Evolutionary conservation across 2,888 invertebrate genomes (phyloP), one percentile per base, ranked within the genome.

Genomic region (Platycheirus rosarum): DNA sequence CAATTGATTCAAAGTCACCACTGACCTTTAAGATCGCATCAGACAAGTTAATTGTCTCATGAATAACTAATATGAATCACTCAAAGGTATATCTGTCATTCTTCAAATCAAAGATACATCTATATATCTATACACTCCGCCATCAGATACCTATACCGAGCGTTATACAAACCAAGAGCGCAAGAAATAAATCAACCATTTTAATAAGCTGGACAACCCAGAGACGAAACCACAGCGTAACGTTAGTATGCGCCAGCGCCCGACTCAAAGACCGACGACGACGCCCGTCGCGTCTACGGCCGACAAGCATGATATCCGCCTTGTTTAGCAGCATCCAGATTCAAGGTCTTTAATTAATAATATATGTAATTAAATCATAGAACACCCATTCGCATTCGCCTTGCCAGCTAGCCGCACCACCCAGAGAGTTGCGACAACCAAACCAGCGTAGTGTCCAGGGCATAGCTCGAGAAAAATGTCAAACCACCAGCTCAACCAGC

Each of bases 341-440:
- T 44, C 60, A 82, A 82, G 76, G 82, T 71, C 77, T 82, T 49
- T 37, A 71, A 77, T 77, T 71, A 82, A 77, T 77, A 82, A 82
- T 77, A 68, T 71, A 77, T 82, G 76, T 82, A 82, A 82, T 82
- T 82, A 82, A 82, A 77, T 77, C 82, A 82, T 82, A 82, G 77
- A 82, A 82, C 82, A 82, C 82, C 77, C 77, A 82, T 82, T 82
- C 71, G 71, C 18, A 46, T 46, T 76, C 37, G 18, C 6, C 18
- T 16, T n/a, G 53, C 63, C 53, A 46, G 26, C 9, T 20, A 23
- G 4, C 53, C 20, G 53, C 16, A 51, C 68, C 44, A 51, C 57
- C 29, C 35, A 18, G 40, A 65, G 48, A 48, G 55, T 48, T 53
- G 62, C 68, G 48, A 60, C 70, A 14, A 32, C 55, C 29, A 57